A percentile compares a stretch with the other conserved stretches of the same genome.
Conservation (phyloP, 2,888 invertebrate genomes). For the Drosophila subsilvestris region DNA sequence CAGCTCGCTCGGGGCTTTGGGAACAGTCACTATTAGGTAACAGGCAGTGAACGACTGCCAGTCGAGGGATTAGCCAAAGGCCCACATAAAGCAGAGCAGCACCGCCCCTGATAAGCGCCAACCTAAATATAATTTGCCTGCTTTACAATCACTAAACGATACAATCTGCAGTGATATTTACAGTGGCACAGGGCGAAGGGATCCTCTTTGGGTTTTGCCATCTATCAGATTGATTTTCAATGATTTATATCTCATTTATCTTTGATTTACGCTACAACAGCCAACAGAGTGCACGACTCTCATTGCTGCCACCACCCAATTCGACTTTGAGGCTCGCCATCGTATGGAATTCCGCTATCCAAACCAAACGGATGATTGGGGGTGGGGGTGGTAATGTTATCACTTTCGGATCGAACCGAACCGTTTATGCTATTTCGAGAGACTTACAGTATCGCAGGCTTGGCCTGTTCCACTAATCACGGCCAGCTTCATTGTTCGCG, state of each 20-base stretch:
- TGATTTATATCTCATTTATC: slow-evolving; percentile 26
- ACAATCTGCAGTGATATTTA: slow-evolving; percentile 33
- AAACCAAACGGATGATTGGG: background rate
- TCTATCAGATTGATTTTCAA: background rate
- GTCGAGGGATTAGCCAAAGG: slow-evolving; percentile 19
- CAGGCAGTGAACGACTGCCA: slow-evolving; percentile 29
- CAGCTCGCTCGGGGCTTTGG: background rate
- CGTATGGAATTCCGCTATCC: slow-evolving; percentile 11
- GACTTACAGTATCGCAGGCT: slow-evolving; percentile 64
- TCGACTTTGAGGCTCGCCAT: slow-evolving; percentile 1
- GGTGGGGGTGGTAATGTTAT: slow-evolving; percentile 14
- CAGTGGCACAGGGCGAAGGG: slow-evolving; percentile 5
- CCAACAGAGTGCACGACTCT: background rate
- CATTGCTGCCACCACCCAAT: slow-evolving; percentile 4
- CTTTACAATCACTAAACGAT: slow-evolving; percentile 44
- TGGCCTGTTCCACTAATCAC: slow-evolving; percentile 54
- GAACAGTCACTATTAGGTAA: slow-evolving; percentile 42
- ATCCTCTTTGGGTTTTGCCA: slow-evolving; percentile 2
- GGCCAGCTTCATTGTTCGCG: slow-evolving; percentile 48
- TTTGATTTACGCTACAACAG: background rate
- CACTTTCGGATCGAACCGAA: slow-evolving; percentile 12
- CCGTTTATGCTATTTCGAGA: slow-evolving; percentile 24
- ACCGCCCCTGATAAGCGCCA: slow-evolving; percentile 49
- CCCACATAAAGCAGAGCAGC: slow-evolving; percentile 25
- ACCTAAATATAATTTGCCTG: slow-evolving; percentile 29